Percentiles rank a stretch among this genome's conserved stretches.
Evolutionary conservation across 2,797 vertebrate genomes (phyloP).

Genomic region (Naso thynnoides): DNA sequence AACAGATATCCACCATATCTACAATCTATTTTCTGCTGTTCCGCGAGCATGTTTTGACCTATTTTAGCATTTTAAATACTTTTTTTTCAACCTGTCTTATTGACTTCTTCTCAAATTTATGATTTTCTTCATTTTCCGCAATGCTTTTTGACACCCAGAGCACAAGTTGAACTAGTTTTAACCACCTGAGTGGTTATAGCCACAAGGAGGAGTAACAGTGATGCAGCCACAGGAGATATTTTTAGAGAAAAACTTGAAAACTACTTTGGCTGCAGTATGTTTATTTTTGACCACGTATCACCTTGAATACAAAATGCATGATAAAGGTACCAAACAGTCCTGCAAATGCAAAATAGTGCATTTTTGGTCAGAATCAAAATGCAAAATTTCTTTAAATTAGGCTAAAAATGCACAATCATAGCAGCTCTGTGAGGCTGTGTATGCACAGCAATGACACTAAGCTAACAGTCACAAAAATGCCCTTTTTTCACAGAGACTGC

Average conservation of each 20-base stretch:
- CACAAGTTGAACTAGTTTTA: constrained; percentile 15
- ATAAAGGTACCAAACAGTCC: not conserved
- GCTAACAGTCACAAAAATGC: not conserved
- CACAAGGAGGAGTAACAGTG: not conserved
- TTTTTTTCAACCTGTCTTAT: not conserved
- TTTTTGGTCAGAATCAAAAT: not conserved
- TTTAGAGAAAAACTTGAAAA: no score
- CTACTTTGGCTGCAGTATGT: no score
- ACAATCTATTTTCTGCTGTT: not conserved
- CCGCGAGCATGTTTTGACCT: constrained; percentile 21
- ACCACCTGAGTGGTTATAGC: not conserved
- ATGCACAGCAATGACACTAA: not conserved
- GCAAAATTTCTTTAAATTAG: not conserved
- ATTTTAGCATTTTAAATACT: constrained; percentile 1
- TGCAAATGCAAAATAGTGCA: not conserved
- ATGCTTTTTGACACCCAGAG: no score
- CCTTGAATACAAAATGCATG: not conserved
- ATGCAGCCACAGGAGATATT: not conserved
- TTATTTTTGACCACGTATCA: not conserved
- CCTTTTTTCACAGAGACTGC: no score
- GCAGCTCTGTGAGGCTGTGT: not conserved
- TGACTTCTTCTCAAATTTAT: constrained; percentile 1
- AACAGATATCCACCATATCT: constrained; percentile 20
- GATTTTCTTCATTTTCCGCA: constrained; percentile 8
- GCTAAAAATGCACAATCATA: not conserved